A percentile compares a stretch with the other conserved stretches of the same genome.
phyloP scores from a whole-genome alignment of 2,888 invertebrate genomes.

The Oegoconia quadripuncta region DNA sequence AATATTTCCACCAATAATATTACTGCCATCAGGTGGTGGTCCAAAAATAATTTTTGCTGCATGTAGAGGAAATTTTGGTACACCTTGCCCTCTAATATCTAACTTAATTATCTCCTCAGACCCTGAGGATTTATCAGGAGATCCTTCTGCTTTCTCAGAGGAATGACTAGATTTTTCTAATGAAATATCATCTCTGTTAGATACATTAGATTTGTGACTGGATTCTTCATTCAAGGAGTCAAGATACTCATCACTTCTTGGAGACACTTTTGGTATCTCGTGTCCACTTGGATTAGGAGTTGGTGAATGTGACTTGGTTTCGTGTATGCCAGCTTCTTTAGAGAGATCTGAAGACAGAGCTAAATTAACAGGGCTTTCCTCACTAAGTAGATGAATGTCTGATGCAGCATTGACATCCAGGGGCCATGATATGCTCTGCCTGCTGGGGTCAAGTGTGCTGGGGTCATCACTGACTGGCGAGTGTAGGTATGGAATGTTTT shows the following conservation, averaged over 20 bases:
- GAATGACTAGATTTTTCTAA: conserved; percentile 32
- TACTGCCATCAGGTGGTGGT: conserved; percentile 61
- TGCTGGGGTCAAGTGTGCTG: conserved; percentile 45
- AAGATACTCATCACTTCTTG: conserved; percentile 47
- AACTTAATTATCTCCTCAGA: conserved; percentile 73
- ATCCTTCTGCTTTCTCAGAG: conserved; percentile 29
- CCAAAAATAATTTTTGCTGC: conserved; percentile 67
- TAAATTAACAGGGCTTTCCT: conserved; percentile 65
- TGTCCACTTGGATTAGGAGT: conserved; percentile 21
- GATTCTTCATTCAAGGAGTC: conserved; percentile 62
- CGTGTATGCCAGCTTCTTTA: conserved; percentile 39
- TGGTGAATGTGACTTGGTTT: conserved; percentile 28
- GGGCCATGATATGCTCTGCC: conserved; percentile 55
- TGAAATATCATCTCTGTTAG: conserved; percentile 27
- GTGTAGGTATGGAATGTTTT: conserved; percentile 36
- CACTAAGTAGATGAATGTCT: conserved; percentile 57
- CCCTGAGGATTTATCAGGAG: conserved; percentile 43
- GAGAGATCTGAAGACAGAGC: conserved; percentile 54
- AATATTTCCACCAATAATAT: conserved; percentile 42
- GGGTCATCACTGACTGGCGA: conserved; percentile 43
- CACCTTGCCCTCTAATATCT: conserved; percentile 67
- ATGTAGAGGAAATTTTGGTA: conserved; percentile 52
- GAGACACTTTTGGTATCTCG: conserved; percentile 39
- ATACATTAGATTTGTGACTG: conserved; percentile 35
- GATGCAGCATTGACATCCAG: conserved; percentile 46